phyloP scores from a whole-genome alignment of 2,888 invertebrate genomes.

The Trypoxylon attenuatum region DNA sequence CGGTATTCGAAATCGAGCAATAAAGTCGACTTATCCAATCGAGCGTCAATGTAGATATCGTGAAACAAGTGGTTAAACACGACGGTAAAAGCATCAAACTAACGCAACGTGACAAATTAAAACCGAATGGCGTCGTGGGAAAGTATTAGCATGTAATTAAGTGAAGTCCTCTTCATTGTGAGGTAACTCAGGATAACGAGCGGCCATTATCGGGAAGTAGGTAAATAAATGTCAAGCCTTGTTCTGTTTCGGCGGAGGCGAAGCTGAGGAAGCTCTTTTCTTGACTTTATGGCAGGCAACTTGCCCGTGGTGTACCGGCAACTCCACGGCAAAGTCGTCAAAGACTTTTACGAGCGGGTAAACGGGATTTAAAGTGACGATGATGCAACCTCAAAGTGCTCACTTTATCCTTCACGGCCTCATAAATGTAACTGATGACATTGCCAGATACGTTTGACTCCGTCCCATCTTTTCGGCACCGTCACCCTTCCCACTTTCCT shows the following conservation, averaged over 20 bases:
- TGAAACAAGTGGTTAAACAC: too few relatives aligned
- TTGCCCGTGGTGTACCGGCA: constrained; percentile 60
- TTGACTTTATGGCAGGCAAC: constrained; percentile 65
- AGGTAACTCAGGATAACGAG: constrained; percentile 56
- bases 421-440: constrained; percentile 75
- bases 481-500: constrained; percentile 32
- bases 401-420: constrained; percentile 73
- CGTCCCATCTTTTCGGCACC: constrained; percentile 44
- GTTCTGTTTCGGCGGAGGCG: constrained; percentile 60
- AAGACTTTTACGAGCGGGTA: constrained; percentile 74
- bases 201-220: constrained; percentile 66
- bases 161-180: constrained; percentile 11
- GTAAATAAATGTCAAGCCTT: constrained; percentile 69
- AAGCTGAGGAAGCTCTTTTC: constrained; percentile 55
- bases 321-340: constrained; percentile 72
- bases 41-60: too few relatives aligned
- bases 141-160: constrained; percentile 9
- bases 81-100: too few relatives aligned
- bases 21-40: too few relatives aligned
- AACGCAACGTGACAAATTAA: neutral
- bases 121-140: neutral
- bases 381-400: constrained; percentile 75
- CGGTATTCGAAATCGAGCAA: too few relatives aligned
- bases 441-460: constrained; percentile 72
- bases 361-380: constrained; percentile 75